Conservation (phyloP, 2,888 invertebrate genomes). For the Stomorhina lunata region DNA sequence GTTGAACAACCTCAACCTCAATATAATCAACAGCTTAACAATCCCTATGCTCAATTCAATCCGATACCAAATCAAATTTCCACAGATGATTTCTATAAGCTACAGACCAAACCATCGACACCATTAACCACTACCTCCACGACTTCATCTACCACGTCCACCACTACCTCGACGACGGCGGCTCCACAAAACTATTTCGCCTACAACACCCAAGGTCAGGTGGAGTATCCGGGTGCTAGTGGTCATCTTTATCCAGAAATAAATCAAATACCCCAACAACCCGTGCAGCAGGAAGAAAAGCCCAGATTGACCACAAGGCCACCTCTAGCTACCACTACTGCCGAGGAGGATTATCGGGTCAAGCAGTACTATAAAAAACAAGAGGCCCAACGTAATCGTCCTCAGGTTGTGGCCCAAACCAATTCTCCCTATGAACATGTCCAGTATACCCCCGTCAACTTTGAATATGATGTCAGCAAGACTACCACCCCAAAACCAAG, state of each 20-base stretch:
- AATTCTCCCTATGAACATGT: slow-evolving; percentile 74
- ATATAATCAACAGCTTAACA: slow-evolving; percentile 68
- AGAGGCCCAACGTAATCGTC: slow-evolving; percentile 78
- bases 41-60: slow-evolving; percentile 75
- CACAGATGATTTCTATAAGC: slow-evolving; percentile 76
- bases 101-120: slow-evolving; percentile 69
- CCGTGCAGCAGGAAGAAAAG: slow-evolving; percentile 66
- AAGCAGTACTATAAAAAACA: slow-evolving; percentile 79
- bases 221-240: slow-evolving; percentile 75
- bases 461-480: slow-evolving; percentile 72
- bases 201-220: slow-evolving; percentile 74
- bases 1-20: slow-evolving; percentile 68
- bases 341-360: slow-evolving; percentile 77
- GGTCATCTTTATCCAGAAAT: slow-evolving; percentile 75
- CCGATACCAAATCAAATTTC: slow-evolving; percentile 75
- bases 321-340: slow-evolving; percentile 68
- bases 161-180: slow-evolving; percentile 78
- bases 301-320: slow-evolving; percentile 73
- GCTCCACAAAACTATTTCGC: slow-evolving; percentile 73
- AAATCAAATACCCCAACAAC: slow-evolving; percentile 59
- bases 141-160: slow-evolving; percentile 80
- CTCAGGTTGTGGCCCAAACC: slow-evolving; percentile 69
- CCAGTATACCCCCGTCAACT: slow-evolving; percentile 75
- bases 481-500: slow-evolving; percentile 72
- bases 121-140: slow-evolving; percentile 78